Percentiles rank a stretch among this genome's conserved stretches.
Conservation (phyloP, 2,113 vertebrate species). For the Pachyramphus minor region DNA sequence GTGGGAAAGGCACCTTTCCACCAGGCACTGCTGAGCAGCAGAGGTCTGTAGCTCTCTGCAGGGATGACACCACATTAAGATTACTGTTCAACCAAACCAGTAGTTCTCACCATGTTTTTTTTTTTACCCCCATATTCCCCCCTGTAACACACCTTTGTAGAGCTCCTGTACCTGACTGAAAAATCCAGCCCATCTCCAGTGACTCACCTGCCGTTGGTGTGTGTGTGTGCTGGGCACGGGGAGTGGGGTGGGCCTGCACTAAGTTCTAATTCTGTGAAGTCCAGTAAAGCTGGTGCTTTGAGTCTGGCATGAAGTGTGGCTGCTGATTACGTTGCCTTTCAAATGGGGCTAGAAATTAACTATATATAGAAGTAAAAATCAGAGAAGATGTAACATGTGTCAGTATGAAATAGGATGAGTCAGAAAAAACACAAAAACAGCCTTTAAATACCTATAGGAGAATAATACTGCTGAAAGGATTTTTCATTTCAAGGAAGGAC, state of each 20-base stretch:
- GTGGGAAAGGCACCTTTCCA: background rate
- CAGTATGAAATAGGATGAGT: background rate
- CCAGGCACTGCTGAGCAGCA: background rate
- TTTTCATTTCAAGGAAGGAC: background rate
- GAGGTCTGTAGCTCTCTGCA: background rate
- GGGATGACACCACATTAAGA: background rate
- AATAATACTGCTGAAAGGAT: background rate
- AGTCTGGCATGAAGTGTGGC: conserved; percentile 55
- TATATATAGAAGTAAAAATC: background rate
- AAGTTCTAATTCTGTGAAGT: background rate
- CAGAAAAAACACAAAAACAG: background rate
- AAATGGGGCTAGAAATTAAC: conserved; percentile 47
- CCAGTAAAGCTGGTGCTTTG: background rate
- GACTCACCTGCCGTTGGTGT: conserved; percentile 22
- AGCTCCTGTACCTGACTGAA: background rate
- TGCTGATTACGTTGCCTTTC: background rate
- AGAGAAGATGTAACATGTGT: background rate
- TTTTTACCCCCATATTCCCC: background rate
- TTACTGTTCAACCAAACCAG: background rate
- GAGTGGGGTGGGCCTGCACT: background rate
- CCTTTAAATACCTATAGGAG: background rate
- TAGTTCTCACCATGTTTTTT: background rate
- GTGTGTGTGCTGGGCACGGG: conserved; percentile 50
- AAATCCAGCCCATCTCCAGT: background rate
- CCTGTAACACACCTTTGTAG: background rate